Conservation (phyloP, 2,797 vertebrate species). For the Macropus fuliginosus region DNA sequence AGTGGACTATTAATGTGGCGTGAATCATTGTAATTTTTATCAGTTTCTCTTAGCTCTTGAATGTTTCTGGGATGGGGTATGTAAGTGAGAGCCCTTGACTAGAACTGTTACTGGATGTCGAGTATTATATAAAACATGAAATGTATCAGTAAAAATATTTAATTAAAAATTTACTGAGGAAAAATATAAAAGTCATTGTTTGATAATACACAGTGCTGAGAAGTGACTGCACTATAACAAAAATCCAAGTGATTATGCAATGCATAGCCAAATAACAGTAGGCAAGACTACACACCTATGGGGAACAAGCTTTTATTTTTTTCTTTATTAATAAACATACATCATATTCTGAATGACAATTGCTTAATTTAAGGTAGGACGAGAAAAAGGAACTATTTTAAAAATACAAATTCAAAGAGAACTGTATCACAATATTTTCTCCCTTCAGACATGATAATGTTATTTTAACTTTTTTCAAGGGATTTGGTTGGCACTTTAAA, state of each 20-base stretch:
- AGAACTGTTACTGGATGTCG: not conserved
- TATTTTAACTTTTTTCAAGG: not conserved
- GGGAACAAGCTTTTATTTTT: not conserved
- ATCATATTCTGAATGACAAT: not conserved
- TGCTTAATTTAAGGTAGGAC: not conserved
- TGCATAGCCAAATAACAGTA: not conserved
- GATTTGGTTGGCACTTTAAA: not conserved
- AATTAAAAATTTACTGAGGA: not conserved
- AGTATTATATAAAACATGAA: not conserved
- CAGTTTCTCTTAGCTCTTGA: not conserved
- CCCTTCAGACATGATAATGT: not conserved
- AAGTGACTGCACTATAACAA: not conserved
- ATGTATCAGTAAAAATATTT: not conserved
- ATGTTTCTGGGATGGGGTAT: not conserved
- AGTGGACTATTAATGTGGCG: not conserved
- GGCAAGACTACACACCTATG: not conserved
- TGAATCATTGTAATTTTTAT: not conserved
- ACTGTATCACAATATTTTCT: not conserved
- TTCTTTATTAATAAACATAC: not conserved
- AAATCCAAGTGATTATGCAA: not conserved
- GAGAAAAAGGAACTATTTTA: not conserved
- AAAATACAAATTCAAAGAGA: conserved; percentile 2
- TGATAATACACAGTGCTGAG: not conserved
- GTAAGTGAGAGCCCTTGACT: not conserved
- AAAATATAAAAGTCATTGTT: not conserved